Base-by-base conservation (phyloP, 2,888 invertebrate genomes). In the Eilema griseolum region DNA sequence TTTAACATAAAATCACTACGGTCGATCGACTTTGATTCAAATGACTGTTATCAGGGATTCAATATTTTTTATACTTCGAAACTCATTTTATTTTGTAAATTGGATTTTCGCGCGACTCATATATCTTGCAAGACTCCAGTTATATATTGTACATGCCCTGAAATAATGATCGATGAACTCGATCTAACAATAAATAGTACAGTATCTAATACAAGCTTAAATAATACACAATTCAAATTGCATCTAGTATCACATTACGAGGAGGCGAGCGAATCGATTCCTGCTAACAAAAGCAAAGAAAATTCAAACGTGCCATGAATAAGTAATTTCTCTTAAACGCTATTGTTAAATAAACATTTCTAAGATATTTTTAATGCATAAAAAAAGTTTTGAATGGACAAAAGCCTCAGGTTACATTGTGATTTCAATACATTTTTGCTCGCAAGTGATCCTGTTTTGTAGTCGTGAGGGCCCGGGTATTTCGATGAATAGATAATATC, bases 381-480 rank as follows among this genome's bases (percentile, higher is more conserved):
- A 90, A 89, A 90, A 89, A 88, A 89, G 89, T 89, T 88, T 89
- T 88, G 84, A 90, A 86, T 89, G 89, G 87, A 92, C 91, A 93
- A 93, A 90, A 87, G 88, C 86, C 82, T 86, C 88, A 89, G 92
- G 92, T 92, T 93, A 91, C 90, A 93, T 93, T 94, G 92, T 94
- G 93, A 93, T 94, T 94, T 93, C 93, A 93, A 93, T 94, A 92
- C 91, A 91, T 94, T 94, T 93, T 92, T 91, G 89, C 88, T 89
- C 83, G 89, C 91, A 91, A 94, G 92, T 94, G 92, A 91, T 90
- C 91, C 92, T 91, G 92, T 94, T 93, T 90, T 87, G 86, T 86
- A 92, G 84, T 85, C 83, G 85, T 84, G 85, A 89, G 86, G 90
- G 89, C 85, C 84, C 83, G 88, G 90, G 88, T 87, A 88, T 85